Base-by-base conservation (phyloP, 2,797 vertebrate genomes). In the Buceros bicornis region DNA sequence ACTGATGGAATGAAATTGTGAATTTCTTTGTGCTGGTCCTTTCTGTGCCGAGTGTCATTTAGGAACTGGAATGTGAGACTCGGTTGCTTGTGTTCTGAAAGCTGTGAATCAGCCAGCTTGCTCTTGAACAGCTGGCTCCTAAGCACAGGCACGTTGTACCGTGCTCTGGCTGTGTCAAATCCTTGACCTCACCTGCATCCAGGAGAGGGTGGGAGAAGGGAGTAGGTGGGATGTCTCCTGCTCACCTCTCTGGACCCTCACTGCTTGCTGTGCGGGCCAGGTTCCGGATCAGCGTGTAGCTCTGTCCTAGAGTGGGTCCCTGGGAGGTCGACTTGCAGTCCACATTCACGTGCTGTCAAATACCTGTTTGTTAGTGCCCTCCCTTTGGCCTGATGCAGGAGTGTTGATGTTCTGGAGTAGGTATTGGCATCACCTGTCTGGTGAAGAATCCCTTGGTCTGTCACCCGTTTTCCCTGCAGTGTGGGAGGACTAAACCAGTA, bases 291-390 rank as follows among this genome's bases (percentile, higher is more conserved):
- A 25, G 65, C 13, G 56, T 1, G 5, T 8, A 29, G 73, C 37
- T 37, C 26, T 72, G 51, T 26, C 53, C 54, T 35, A 0, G 8
- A 4, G 20, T 0, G 11, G 42, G 14, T 79, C 18, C 18, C 33
- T 13, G 2, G 47, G 42, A 60, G 10, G 10, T 1, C 19, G 33
- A 25, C 69, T 76, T 66, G 25, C 69, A 28, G 6, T 2, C 42
- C 45, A 2, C 9, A 0, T 2, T 25, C 15, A 1, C 2, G 4
- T 5, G 4, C 12, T 28, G 43, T 15, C 42, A 33, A 4, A 5
- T 1, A 1, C 28, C 76, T 13, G 19, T 5, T 31, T 35, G 16
- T 15, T 50, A 31, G 17, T 22, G 25, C 0, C 50, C 25, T 13
- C 42, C 78, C n/a, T 25, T 66, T 12, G 2, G 40, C 6, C 16